These are phyloP conservation scores for Lasius platythorax DNA, from an alignment of 2,888 invertebrate genomes.

Conservation along the genomic window DNA sequence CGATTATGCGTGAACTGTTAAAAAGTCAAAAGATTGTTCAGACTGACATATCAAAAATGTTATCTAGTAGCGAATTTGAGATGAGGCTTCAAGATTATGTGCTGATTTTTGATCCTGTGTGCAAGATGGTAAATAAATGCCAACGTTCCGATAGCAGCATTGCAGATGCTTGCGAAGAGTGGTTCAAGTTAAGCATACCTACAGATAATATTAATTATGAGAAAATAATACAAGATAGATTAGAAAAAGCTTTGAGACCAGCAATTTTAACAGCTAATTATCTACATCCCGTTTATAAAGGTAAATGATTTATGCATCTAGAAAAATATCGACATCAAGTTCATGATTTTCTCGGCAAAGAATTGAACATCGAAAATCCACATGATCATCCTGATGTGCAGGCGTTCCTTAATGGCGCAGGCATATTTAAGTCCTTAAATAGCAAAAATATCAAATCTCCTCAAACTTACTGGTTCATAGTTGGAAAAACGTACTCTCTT, in stretches of 20 bases:
- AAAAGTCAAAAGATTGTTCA: background rate
- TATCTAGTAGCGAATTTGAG: background rate
- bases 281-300: background rate
- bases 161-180: conserved; percentile 6
- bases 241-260: background rate
- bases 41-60: background rate
- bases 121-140: background rate
- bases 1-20: background rate
- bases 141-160: background rate
- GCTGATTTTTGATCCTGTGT: background rate
- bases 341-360: background rate
- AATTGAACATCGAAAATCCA: background rate
- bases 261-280: background rate
- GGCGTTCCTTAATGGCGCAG: background rate
- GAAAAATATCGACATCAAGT: background rate
- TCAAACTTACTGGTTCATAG: background rate
- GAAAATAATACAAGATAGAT: background rate
- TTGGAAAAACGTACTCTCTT: no score
- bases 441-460: background rate
- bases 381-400: background rate
- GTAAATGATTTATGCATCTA: background rate
- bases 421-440: background rate
- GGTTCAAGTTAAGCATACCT: background rate
- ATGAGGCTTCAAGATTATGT: background rate
- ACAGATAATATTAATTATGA: background rate